Evolutionary conservation across 92 coral and sea anemone species (phyloP).

Genomic region (Blastomussa wellsi): DNA sequence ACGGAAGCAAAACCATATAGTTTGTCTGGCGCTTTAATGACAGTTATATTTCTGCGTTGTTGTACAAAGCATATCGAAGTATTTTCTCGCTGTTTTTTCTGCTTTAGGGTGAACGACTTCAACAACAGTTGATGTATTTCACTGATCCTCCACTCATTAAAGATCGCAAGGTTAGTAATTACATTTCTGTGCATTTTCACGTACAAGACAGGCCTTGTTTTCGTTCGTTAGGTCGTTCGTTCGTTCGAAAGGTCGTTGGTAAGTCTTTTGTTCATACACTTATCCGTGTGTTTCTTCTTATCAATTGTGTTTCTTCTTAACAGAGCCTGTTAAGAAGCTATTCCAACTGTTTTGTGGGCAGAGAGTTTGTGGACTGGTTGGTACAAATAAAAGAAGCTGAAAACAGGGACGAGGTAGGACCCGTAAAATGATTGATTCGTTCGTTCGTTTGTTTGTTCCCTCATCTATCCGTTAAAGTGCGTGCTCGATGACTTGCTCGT

Average conservation of each 20-base stretch:
- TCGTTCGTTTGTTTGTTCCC: not conserved
- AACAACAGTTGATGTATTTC: constrained; percentile 71
- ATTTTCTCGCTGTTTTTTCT: not conserved
- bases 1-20: not conserved
- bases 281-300: not conserved
- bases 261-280: not conserved
- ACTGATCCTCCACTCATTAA: constrained; percentile 93
- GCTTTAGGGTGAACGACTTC: constrained; percentile 78
- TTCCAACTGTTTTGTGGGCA: constrained; percentile 85
- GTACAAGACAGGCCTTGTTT: not conserved
- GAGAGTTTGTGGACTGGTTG: constrained; percentile 92
- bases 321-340: constrained; percentile 81
- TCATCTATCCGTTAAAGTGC: not conserved
- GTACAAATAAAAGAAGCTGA: constrained; percentile 71
- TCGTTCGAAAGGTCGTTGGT: too few relatives aligned
- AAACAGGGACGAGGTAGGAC: constrained; percentile 67
- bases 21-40: not conserved
- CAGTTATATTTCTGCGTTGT: not conserved
- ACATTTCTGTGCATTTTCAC: not conserved
- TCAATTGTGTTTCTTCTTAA: not conserved
- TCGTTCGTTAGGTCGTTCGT: too few relatives aligned
- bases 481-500: not conserved
- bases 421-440: too few relatives aligned
- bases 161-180: constrained; percentile 78
- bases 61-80: not conserved